These are phyloP conservation scores for Caenorhabditis sp. DNA, from an alignment of 2,888 invertebrate genomes.

Conservation along the genomic window DNA sequence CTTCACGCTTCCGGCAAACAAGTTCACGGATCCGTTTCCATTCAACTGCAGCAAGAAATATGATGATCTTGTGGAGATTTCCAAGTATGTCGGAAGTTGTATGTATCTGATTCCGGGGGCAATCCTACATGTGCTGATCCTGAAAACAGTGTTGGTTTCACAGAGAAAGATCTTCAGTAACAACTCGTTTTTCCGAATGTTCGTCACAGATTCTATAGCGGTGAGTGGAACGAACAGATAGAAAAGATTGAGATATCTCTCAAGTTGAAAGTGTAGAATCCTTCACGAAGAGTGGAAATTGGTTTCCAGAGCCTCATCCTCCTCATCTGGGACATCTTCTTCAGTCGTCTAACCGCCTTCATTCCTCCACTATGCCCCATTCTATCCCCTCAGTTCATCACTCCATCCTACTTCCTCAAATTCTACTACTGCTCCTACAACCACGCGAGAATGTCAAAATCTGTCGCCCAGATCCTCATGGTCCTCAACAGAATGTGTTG, in stretches of 20 bases:
- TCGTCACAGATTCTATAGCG: conserved; percentile 48
- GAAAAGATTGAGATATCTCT: no score
- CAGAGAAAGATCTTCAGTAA: not conserved
- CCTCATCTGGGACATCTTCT: conserved; percentile 26
- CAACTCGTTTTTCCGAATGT: conserved; percentile 32
- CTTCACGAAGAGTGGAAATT: no score
- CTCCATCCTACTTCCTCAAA: conserved; percentile 21
- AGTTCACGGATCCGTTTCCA: no score
- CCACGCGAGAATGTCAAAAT: conserved; percentile 35
- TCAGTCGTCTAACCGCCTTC: conserved; percentile 28
- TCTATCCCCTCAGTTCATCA: conserved; percentile 20
- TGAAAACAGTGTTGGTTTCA: conserved; percentile 3
- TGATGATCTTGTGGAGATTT: not conserved
- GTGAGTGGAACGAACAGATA: no score
- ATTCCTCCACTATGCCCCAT: conserved; percentile 34
- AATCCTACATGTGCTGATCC: not conserved
- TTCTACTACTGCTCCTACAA: conserved; percentile 16
- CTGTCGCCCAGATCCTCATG: conserved; percentile 39
- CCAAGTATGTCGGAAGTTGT: conserved; percentile 6
- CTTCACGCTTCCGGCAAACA: no score
- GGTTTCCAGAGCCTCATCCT: conserved; percentile 21
- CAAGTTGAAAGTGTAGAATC: not conserved
- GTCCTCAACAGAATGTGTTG: conserved; percentile 46
- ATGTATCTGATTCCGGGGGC: conserved; percentile 6
- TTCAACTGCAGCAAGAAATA: not conserved